Base-by-base conservation (phyloP, 2,113 vertebrate species). In the Todiramphus chloris region DNA sequence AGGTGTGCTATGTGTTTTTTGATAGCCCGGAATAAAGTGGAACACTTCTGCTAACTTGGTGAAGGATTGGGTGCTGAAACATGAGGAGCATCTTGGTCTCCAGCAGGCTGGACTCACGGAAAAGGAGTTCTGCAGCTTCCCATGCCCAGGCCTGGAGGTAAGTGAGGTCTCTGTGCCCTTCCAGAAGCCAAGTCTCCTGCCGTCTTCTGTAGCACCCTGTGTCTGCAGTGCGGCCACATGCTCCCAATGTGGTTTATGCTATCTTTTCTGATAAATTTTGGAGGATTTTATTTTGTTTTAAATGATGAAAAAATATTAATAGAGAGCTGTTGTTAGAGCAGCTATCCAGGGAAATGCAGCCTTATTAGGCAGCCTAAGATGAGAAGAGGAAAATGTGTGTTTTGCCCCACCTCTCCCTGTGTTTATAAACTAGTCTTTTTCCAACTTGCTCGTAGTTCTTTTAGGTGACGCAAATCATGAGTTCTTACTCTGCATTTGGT, bases 71-170 rank as follows among this genome's bases (percentile, higher is more conserved):
- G 50, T 56, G 39, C n/a, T 35, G 27, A 70, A 35, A 27, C 17
- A 30, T 13, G 25, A 30, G 41, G 25, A 70, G 27, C 70, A 39
- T 25, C 35, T 41, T 13, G 9, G 16, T 23, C 18, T 44, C 33
- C 44, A 37, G 35, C 8, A 39, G 15, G 17, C 58, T 50, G 17
- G 24, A 13, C 21, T 53, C 5, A 5, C 9, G 24, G n/a, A 33
- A 44, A 72, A 68, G 35, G 12, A n/a, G 8, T 10, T 25, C 16
- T 77, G 27, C 19, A 48, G 37, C 4, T 31, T 63, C 73, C 24
- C 41, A 33, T 0, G 1, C 20, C 44, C 23, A 23, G 31, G n/a
- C 56, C 25, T 10, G 1, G 14, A 33, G 21, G 31, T 3, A 25
- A 53, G 53, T 16, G 18, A 14, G 51, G 53, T 46, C 50, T 16